A percentile compares a stretch with the other conserved stretches of the same genome.
Evolutionary conservation across 2,797 vertebrate genomes (phyloP).

Genomic region (Nasua narica): DNA sequence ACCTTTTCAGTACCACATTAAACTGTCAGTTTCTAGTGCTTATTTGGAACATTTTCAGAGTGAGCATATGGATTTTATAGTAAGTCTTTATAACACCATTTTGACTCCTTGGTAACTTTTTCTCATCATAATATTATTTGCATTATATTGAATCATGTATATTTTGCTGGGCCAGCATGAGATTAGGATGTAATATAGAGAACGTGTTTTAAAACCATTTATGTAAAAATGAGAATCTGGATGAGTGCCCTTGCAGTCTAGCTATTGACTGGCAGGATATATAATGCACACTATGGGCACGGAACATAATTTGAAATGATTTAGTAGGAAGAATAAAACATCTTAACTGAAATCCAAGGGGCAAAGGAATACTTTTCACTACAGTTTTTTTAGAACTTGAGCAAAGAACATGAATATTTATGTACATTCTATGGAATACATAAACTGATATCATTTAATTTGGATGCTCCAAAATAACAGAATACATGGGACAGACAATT

Average conservation of each 20-base stretch:
- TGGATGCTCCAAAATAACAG: constrained; percentile 2
- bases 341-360: constrained; percentile 50
- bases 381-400: constrained; percentile 41
- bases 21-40: constrained; percentile 56
- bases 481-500: not conserved
- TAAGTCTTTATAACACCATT: constrained; percentile 60
- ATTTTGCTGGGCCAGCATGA: constrained; percentile 63
- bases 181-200: constrained; percentile 56
- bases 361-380: constrained; percentile 24
- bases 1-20: constrained; percentile 66
- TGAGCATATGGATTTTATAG: constrained; percentile 70
- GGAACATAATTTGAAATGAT: constrained; percentile 50
- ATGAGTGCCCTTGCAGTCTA: not conserved
- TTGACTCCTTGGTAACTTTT: constrained; percentile 64
- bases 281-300: not conserved
- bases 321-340: constrained; percentile 63
- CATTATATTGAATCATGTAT: constrained; percentile 54
- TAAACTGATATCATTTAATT: constrained; percentile 22
- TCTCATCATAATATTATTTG: constrained; percentile 63
- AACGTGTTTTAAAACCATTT: constrained; percentile 66
- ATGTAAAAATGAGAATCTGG: constrained; percentile 59
- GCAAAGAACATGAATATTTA: constrained; percentile 59
- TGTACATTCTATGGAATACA: constrained; percentile 12
- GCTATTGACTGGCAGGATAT: constrained; percentile 39
- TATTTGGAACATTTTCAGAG: constrained; percentile 65